Conservation (phyloP, 2,797 vertebrate species). For the Enteromius anoplus region DNA sequence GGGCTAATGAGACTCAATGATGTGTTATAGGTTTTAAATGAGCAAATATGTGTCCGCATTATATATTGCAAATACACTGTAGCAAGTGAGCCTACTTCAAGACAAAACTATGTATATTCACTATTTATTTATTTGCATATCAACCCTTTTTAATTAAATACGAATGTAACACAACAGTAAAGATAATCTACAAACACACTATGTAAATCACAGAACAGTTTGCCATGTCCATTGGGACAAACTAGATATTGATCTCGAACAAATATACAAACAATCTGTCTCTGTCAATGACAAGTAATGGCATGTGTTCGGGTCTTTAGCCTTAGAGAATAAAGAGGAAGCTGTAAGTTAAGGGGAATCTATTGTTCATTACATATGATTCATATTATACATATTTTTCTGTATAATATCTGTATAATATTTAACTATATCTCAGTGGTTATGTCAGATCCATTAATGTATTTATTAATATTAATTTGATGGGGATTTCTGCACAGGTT, state of each 20-base stretch:
- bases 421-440: neutral
- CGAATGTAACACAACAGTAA: neutral
- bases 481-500: neutral
- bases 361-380: too few relatives aligned
- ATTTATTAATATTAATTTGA: neutral
- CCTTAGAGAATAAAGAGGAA: neutral
- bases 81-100: neutral
- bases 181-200: neutral
- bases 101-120: neutral
- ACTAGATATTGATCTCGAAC: constrained; percentile 22
- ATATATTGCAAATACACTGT: neutral
- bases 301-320: neutral
- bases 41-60: neutral
- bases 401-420: too few relatives aligned
- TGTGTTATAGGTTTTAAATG: neutral
- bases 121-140: neutral
- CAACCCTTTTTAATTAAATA: neutral
- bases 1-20: neutral
- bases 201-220: neutral
- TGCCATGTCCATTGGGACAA: neutral
- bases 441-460: neutral
- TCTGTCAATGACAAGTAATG: constrained; percentile 17
- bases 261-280: constrained; percentile 17
- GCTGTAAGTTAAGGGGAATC: neutral
- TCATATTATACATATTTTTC: too few relatives aligned